Conservation (phyloP, 1,140 invertebrate genomes). For the Steinernema khuongi region DNA sequence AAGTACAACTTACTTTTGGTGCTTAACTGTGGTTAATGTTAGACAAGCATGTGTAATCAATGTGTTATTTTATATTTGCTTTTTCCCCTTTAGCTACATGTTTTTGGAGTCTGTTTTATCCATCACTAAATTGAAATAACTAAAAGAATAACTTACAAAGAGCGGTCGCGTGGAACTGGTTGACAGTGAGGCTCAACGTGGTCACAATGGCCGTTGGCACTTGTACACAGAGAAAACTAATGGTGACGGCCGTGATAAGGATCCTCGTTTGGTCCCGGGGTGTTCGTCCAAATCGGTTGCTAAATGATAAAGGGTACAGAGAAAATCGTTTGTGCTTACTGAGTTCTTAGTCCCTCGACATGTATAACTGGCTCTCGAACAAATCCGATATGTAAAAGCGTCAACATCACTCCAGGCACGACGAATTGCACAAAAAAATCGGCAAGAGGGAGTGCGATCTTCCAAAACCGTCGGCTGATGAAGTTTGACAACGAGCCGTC, state of each 20-base stretch:
- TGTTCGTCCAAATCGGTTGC: conserved; percentile 55
- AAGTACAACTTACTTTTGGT: too few relatives aligned
- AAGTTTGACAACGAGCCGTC: conserved; percentile 53
- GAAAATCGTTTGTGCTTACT: conserved; percentile 20
- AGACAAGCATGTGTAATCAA: too few relatives aligned
- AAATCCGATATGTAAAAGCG: conserved; percentile 53
- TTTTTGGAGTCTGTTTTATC: not conserved
- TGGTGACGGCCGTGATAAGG: conserved; percentile 57
- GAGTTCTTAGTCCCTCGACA: conserved; percentile 46
- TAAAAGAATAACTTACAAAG: conserved; percentile 40
- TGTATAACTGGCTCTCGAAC: conserved; percentile 54
- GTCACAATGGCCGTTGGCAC: conserved; percentile 54
- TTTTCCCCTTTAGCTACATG: not conserved
- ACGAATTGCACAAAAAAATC: conserved; percentile 57
- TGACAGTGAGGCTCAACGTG: conserved; percentile 54
- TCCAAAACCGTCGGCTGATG: conserved; percentile 53
- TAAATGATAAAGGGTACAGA: conserved; percentile 26
- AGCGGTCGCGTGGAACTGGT: conserved; percentile 55
- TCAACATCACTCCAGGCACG: conserved; percentile 49
- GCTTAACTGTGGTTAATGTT: too few relatives aligned
- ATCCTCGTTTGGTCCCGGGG: conserved; percentile 54
- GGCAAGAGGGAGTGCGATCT: conserved; percentile 50
- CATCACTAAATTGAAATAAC: not conserved
- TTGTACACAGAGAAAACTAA: conserved; percentile 56
- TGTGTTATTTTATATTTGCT: too few relatives aligned